Percentiles rank a stretch among this genome's conserved stretches.
Evolutionary conservation across 2,797 vertebrate genomes (phyloP).

Genomic region (Astyanax mexicanus): DNA sequence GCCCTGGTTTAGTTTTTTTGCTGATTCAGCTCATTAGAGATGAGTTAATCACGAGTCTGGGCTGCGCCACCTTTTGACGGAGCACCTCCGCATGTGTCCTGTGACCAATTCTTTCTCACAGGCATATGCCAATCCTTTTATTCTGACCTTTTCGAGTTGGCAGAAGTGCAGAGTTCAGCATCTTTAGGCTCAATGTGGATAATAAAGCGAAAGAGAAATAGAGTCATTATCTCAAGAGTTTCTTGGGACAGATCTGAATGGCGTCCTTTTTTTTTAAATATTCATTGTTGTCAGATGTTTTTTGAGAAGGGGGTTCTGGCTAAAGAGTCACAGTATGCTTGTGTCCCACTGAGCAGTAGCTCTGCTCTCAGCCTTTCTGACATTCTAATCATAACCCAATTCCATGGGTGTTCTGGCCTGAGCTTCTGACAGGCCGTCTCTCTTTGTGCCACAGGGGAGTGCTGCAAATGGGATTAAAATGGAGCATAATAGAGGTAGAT

Average conservation of each 20-base stretch:
- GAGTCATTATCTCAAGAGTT: constrained; percentile 25
- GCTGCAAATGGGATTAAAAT: constrained; percentile 73
- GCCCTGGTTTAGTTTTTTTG: constrained; percentile 73
- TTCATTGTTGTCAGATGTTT: constrained; percentile 77
- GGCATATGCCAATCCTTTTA: constrained; percentile 58
- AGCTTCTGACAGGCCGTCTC: constrained; percentile 70
- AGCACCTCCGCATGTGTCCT: constrained; percentile 66
- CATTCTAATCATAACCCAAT: constrained; percentile 76
- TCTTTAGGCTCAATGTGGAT: constrained; percentile 67
- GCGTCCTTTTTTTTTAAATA: constrained; percentile 64
- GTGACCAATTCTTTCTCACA: constrained; percentile 53
- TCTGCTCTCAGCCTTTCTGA: constrained; percentile 62
- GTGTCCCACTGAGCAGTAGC: constrained; percentile 68
- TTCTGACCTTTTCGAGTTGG: constrained; percentile 54
- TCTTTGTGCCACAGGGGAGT: constrained; percentile 70
- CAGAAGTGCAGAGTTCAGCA: constrained; percentile 74
- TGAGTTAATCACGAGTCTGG: constrained; percentile 69
- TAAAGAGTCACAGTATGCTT: constrained; percentile 62
- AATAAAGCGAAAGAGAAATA: constrained; percentile 60
- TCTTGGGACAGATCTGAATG: constrained; percentile 29
- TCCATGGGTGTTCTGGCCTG: constrained; percentile 71
- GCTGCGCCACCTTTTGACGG: constrained; percentile 72
- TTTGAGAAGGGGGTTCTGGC: constrained; percentile 55
- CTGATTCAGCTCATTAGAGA: constrained; percentile 79
- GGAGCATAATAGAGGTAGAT: constrained; percentile 65